Conservation (phyloP, 2,113 vertebrate genomes). For the Cryptomyrus ogoouensis region DNA sequence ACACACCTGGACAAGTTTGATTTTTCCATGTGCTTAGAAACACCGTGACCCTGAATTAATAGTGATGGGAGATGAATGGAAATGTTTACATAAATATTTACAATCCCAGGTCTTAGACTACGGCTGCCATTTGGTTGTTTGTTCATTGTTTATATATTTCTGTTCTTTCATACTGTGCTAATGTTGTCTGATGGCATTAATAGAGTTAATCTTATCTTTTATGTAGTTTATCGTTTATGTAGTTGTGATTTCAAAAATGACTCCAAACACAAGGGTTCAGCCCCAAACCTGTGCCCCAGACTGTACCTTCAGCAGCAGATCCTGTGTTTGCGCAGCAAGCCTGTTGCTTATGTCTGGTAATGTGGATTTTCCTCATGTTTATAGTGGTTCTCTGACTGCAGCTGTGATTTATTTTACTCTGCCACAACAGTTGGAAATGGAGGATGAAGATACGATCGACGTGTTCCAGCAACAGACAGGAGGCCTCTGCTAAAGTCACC, state of each 20-base stretch:
- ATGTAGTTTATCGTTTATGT: background rate
- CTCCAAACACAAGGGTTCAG: background rate
- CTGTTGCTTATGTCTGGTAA: background rate
- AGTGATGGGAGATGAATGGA: background rate
- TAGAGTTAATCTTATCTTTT: background rate
- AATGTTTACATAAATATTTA: background rate
- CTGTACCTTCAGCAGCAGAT: background rate
- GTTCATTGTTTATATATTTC: background rate
- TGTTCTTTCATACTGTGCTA: background rate
- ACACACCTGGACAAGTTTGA: background rate
- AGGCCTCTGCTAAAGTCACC: constrained; percentile 74
- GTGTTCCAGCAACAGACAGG: constrained; percentile 99
- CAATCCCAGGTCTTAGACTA: background rate
- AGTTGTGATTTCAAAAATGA: background rate
- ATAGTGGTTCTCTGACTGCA: background rate
- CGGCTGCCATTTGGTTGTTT: background rate
- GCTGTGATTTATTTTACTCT: constrained; percentile 27
- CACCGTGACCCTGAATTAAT: background rate
- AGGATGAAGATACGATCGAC: constrained; percentile 99
- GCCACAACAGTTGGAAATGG: constrained; percentile 95
- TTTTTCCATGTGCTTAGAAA: background rate
- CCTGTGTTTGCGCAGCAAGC: background rate
- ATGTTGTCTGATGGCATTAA: background rate
- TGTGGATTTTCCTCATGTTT: background rate
- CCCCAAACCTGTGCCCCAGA: background rate